Conservation (phyloP, 2,797 vertebrate genomes). For the Scomberomorus guttatus region DNA sequence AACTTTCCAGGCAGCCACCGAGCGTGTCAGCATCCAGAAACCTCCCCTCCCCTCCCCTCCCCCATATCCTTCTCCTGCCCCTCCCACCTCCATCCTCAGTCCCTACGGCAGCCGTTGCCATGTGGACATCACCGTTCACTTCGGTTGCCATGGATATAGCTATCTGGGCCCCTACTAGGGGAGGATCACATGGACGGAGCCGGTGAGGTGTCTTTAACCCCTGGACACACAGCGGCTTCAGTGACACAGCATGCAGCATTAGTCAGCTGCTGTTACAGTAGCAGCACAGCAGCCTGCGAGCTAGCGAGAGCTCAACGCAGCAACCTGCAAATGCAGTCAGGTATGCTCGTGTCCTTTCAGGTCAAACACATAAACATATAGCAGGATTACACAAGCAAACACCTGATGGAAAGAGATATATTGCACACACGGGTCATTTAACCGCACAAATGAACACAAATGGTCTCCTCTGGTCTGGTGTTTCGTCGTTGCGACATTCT, state of each 20-base stretch:
- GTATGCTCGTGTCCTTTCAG: conserved; percentile 35
- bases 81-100: conserved; percentile 63
- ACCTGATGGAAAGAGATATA: conserved; percentile 49
- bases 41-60: background rate
- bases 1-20: conserved; percentile 72
- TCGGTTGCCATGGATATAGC: conserved; percentile 73
- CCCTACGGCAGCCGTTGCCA: conserved; percentile 77
- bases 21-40: conserved; percentile 70
- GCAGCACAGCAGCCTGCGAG: conserved; percentile 12
- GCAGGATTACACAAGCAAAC: conserved; percentile 1
- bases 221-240: conserved; percentile 51
- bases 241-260: conserved; percentile 58
- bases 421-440: conserved; percentile 52
- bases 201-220: conserved; percentile 65
- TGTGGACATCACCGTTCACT: conserved; percentile 71
- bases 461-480: conserved; percentile 27
- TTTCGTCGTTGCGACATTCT: background rate
- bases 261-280: conserved; percentile 55
- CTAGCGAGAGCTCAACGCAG: conserved; percentile 3
- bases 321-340: conserved; percentile 29
- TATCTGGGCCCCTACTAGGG: conserved; percentile 50
- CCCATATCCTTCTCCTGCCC: conserved; percentile 45
- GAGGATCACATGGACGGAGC: conserved; percentile 60
- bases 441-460: conserved; percentile 57
- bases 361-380: conserved; percentile 61